Conservation (phyloP, 2,113 vertebrate species). For the Amphiprion percula region DNA sequence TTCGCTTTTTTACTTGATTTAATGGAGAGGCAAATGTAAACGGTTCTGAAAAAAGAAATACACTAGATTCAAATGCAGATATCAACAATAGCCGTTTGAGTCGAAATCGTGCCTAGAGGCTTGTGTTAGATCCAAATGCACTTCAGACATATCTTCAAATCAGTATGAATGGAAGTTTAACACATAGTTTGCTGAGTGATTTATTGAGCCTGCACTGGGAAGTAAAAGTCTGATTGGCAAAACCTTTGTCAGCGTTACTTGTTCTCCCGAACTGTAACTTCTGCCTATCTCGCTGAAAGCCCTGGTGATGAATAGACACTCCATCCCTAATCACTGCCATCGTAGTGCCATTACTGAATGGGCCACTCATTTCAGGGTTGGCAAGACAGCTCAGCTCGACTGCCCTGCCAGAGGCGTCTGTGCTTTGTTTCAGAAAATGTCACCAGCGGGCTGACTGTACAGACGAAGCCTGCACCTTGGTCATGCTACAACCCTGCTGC, state of each 20-base stretch:
- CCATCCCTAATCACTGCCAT: conserved; percentile 64
- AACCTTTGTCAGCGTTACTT: conserved; percentile 54
- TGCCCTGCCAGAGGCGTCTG: conserved; percentile 49
- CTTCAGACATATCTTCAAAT: background rate
- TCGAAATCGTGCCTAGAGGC: background rate
- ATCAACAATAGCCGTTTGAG: conserved; percentile 9
- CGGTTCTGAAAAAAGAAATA: conserved; percentile 31
- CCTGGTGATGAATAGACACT: conserved; percentile 67
- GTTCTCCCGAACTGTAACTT: conserved; percentile 34
- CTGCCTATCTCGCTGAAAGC: conserved; percentile 52
- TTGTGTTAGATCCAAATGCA: background rate
- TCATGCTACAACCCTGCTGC: background rate
- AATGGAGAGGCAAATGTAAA: conserved; percentile 43
- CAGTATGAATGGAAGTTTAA: background rate
- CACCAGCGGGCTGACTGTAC: conserved; percentile 37
- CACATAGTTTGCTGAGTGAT: conserved; percentile 21
- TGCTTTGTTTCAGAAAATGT: conserved; percentile 62
- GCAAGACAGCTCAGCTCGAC: conserved; percentile 48
- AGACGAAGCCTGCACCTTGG: conserved; percentile 12
- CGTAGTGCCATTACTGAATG: conserved; percentile 63
- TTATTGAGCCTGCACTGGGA: conserved; percentile 31
- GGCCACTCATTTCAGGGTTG: conserved; percentile 59
- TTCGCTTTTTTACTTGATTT: conserved; percentile 31
- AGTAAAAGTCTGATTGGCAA: conserved; percentile 36
- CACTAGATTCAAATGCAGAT: conserved; percentile 22